Evolutionary conservation across 2,888 invertebrate genomes (phyloP).

Genomic region (Selenia dentaria): DNA sequence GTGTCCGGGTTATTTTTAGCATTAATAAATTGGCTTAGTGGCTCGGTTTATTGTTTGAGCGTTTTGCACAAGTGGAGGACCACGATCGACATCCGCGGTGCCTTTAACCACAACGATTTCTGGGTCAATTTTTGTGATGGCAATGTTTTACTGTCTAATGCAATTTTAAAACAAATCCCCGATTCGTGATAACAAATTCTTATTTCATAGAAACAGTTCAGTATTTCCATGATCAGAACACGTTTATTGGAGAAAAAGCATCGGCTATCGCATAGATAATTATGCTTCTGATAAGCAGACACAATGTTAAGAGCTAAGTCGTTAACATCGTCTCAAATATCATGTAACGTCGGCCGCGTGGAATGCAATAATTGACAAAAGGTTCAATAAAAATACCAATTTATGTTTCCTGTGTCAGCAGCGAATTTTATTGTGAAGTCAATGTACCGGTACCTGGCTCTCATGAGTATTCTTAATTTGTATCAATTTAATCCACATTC

Average conservation of each 20-base stretch:
- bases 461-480: conserved; percentile 52
- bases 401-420: conserved; percentile 78
- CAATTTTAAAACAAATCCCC: too few relatives aligned
- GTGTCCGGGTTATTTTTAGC: conserved; percentile 80
- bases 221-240: too few relatives aligned
- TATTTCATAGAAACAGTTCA: too few relatives aligned
- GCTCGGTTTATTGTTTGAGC: conserved; percentile 76
- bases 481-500: conserved; percentile 58
- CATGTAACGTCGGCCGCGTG: conserved; percentile 49
- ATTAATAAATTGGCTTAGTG: conserved; percentile 83
- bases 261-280: too few relatives aligned
- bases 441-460: conserved; percentile 65
- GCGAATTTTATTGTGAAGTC: conserved; percentile 74
- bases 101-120: conserved; percentile 34
- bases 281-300: not conserved
- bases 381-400: conserved; percentile 74
- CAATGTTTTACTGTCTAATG: too few relatives aligned
- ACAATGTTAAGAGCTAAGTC: conserved; percentile 9
- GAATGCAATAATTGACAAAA: conserved; percentile 75
- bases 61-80: conserved; percentile 70
- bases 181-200: too few relatives aligned
- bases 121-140: conserved; percentile 65
- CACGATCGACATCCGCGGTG: conserved; percentile 35
- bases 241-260: too few relatives aligned
- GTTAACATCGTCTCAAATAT: conserved; percentile 42